Conservation (phyloP, 2,888 invertebrate species). For the Salpingus planirostris region DNA sequence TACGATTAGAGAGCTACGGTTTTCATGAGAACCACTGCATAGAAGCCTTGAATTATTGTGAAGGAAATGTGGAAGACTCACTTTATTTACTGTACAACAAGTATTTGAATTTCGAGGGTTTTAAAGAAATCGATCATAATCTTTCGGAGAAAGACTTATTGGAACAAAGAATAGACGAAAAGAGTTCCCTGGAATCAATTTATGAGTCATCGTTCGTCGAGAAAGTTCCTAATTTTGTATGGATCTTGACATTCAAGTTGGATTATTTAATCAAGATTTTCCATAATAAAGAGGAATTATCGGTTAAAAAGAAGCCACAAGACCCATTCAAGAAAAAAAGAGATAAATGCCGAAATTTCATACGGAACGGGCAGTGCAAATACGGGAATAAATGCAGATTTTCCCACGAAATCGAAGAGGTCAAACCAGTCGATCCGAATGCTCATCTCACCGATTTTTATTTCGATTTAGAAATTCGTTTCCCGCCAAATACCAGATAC, state of each 20-base stretch:
- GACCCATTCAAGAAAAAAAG: slow-evolving; percentile 41
- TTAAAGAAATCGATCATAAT: slow-evolving; percentile 31
- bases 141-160: slow-evolving; percentile 47
- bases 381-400: slow-evolving; percentile 69
- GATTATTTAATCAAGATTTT: slow-evolving; percentile 51
- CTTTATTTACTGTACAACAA: slow-evolving; percentile 61
- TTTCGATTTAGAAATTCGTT: slow-evolving; percentile 66
- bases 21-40: slow-evolving; percentile 65
- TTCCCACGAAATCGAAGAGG: slow-evolving; percentile 51
- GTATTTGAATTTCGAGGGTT: slow-evolving; percentile 49
- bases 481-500: slow-evolving; percentile 60
- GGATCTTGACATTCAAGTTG: slow-evolving; percentile 60
- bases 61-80: slow-evolving; percentile 62
- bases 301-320: slow-evolving; percentile 37
- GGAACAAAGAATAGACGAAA: slow-evolving; percentile 63
- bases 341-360: slow-evolving; percentile 55
- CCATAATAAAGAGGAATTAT: slow-evolving; percentile 39
- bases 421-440: slow-evolving; percentile 29
- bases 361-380: slow-evolving; percentile 54
- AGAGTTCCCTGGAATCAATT: slow-evolving; percentile 66
- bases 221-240: slow-evolving; percentile 59
- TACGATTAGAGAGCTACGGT: slow-evolving; percentile 67
- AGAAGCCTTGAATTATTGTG: slow-evolving; percentile 61
- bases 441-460: slow-evolving; percentile 40
- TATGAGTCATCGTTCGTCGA: slow-evolving; percentile 62